phyloP scores from a whole-genome alignment of 2,113 vertebrate genomes.

The Sigmodon hispidus region DNA sequence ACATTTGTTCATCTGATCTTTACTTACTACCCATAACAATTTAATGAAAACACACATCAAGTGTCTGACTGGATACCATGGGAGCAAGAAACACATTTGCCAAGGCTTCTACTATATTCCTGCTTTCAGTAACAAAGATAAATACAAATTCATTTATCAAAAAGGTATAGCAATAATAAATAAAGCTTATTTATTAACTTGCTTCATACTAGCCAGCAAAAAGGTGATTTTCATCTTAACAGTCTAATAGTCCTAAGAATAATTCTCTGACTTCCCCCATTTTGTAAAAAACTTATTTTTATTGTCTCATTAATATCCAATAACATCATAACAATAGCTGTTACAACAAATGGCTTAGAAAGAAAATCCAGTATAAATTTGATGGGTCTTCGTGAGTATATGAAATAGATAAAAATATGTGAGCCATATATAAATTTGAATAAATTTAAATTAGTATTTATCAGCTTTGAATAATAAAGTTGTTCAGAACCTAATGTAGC shows the following conservation, averaged over 20 bases:
- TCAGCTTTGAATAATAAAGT: slow-evolving; percentile 64
- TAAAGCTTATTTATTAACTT: slow-evolving; percentile 1
- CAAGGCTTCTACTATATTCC: background rate
- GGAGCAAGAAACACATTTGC: background rate
- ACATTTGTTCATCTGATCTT: background rate
- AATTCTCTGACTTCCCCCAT: slow-evolving; percentile 18
- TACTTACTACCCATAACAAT: background rate
- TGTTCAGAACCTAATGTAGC: slow-evolving; percentile 30
- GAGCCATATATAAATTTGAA: slow-evolving; percentile 56
- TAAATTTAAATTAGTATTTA: slow-evolving; percentile 68
- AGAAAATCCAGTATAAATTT: slow-evolving; percentile 62
- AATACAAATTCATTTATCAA: background rate
- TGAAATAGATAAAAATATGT: slow-evolving; percentile 30
- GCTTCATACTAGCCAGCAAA: slow-evolving; percentile 11
- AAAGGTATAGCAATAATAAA: background rate
- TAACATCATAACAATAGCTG: slow-evolving; percentile 13
- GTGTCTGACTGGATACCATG: background rate
- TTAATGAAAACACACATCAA: background rate
- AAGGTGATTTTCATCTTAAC: slow-evolving; percentile 17
- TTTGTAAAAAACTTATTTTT: slow-evolving; percentile 60
- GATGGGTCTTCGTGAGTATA: slow-evolving; percentile 42
- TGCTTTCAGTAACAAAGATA: slow-evolving; percentile 43
- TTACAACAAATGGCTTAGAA: slow-evolving; percentile 65
- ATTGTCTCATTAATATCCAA: slow-evolving; percentile 58
- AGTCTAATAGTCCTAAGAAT: slow-evolving; percentile 23